Evolutionary conservation across 2,797 vertebrate genomes (phyloP).

Genomic region (Dipus sagitta): DNA sequence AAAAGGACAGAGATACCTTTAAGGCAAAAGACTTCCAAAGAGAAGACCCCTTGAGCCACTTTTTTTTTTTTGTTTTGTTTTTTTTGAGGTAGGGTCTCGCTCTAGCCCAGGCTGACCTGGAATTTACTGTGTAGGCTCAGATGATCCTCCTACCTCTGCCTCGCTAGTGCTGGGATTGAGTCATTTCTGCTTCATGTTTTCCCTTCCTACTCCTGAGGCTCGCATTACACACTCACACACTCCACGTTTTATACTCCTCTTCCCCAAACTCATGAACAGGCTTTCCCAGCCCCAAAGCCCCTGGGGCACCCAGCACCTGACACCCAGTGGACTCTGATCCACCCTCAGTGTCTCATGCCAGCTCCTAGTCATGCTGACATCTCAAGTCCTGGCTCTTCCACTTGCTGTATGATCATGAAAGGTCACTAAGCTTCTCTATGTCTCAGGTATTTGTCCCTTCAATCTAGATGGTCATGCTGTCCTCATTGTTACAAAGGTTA

Average conservation of each 20-base stretch:
- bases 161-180: too few species aligned
- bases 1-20: background rate
- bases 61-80: too few species aligned
- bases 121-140: too few species aligned
- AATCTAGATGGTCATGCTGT: background rate
- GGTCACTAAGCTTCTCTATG: background rate
- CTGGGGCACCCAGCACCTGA: background rate
- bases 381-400: background rate
- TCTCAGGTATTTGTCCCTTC: background rate
- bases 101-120: too few species aligned
- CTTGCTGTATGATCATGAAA: background rate
- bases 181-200: background rate
- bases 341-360: background rate
- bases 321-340: background rate
- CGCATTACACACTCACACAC: background rate
- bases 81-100: too few species aligned
- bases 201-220: background rate
- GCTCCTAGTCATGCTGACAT: background rate
- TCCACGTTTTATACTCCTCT: background rate
- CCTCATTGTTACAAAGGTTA: background rate
- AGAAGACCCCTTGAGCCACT: background rate
- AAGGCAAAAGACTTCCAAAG: background rate
- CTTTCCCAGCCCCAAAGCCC: background rate
- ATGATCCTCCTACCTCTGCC: too few species aligned
- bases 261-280: background rate